Conservation (phyloP, 2,888 invertebrate genomes). For the Brachyopa scutellaris region DNA sequence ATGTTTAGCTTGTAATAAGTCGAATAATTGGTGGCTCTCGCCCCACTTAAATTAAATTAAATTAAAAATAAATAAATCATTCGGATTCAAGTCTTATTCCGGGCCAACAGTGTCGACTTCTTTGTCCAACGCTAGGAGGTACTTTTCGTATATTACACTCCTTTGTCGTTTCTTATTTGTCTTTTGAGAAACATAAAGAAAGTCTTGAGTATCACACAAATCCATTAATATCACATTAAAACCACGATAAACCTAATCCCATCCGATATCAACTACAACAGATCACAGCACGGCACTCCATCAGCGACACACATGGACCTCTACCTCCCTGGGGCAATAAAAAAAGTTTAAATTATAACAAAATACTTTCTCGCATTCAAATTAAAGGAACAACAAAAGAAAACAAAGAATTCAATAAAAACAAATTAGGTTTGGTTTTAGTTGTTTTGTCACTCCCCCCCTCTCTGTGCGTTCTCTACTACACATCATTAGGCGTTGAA, state of each 20-base stretch:
- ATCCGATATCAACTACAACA: neutral
- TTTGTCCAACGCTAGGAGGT: no score
- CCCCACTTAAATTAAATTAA: no score
- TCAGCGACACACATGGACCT: neutral
- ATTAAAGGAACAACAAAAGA: neutral
- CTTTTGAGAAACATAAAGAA: neutral
- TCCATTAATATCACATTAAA: slow-evolving; percentile 38
- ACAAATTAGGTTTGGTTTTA: slow-evolving; percentile 55
- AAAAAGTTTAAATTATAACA: slow-evolving; percentile 11
- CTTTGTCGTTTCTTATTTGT: no score
- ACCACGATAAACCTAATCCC: slow-evolving; percentile 4
- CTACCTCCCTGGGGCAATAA: slow-evolving; percentile 5
- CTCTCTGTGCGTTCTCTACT: slow-evolving; percentile 15
- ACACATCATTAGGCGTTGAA: slow-evolving; percentile 31
- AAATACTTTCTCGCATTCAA: slow-evolving; percentile 40
- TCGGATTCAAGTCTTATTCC: neutral
- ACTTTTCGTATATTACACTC: no score
- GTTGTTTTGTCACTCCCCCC: slow-evolving; percentile 4
- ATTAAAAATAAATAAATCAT: no score
- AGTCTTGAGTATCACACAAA: slow-evolving; percentile 12
- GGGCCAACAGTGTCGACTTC: no score
- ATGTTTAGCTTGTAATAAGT: no score
- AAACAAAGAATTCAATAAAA: slow-evolving; percentile 31
- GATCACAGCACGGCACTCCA: neutral
- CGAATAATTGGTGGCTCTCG: no score